Evolutionary conservation across 2,797 vertebrate species (phyloP).

Genomic region (Gila robusta): DNA sequence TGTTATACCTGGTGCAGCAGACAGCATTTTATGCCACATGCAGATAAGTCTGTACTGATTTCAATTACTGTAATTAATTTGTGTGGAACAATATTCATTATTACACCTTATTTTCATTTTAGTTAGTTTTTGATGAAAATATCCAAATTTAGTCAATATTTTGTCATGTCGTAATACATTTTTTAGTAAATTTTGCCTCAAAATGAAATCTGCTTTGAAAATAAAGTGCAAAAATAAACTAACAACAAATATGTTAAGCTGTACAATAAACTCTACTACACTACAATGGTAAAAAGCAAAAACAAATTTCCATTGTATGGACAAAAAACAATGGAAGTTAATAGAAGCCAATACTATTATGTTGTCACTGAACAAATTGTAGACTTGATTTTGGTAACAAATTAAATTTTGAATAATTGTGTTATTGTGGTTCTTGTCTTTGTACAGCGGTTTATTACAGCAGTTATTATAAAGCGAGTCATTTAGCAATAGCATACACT

Average conservation of each 20-base stretch:
- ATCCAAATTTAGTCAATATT: neutral
- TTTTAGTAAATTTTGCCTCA: neutral
- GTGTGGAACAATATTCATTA: neutral
- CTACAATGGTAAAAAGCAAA: neutral
- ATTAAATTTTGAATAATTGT: neutral
- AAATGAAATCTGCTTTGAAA: neutral
- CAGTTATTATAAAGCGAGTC: neutral
- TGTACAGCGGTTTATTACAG: neutral
- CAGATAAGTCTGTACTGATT: neutral
- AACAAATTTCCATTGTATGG: neutral
- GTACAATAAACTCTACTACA: neutral
- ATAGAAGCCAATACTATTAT: neutral
- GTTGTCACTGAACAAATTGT: neutral
- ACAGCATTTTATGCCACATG: neutral
- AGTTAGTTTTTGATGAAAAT: neutral
- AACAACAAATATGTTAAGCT: neutral
- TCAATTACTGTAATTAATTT: neutral
- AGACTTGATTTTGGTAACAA: neutral
- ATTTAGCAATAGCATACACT: constrained; percentile 13
- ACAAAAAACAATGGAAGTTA: neutral
- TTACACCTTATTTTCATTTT: neutral
- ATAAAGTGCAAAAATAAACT: neutral
- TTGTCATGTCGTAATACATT: neutral
- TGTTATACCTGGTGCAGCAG: constrained; percentile 1
- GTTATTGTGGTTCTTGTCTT: neutral